A percentile compares a stretch with the other conserved stretches of the same genome.
phyloP scores from a whole-genome alignment of 2,113 vertebrate genomes.

The Orthonyx spaldingii region DNA sequence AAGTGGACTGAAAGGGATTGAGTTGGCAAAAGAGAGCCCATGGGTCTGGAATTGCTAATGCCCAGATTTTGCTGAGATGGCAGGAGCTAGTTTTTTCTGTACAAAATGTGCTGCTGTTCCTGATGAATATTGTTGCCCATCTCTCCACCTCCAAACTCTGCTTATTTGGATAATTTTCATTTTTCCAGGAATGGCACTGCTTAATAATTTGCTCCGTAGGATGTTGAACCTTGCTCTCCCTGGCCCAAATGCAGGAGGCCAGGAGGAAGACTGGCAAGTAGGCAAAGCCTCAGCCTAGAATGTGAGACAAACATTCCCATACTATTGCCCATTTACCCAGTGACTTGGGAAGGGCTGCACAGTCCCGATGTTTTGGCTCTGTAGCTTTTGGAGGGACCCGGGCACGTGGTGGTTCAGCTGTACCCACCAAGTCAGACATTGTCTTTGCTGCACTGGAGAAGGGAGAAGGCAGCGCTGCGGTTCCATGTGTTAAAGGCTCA shows the following conservation, averaged over 20 bases:
- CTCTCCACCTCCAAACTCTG: not conserved
- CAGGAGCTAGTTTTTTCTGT: not conserved
- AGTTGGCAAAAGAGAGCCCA: not conserved
- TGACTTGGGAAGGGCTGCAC: not conserved
- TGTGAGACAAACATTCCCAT: not conserved
- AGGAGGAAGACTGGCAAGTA: not conserved
- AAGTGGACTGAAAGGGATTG: not conserved
- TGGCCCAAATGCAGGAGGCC: not conserved
- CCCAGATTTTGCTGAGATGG: not conserved
- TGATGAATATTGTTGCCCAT: not conserved
- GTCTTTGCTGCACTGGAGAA: not conserved
- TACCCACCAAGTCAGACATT: fast-evolving
- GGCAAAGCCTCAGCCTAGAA: not conserved
- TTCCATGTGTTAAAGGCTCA: fast-evolving
- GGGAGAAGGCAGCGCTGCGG: not conserved
- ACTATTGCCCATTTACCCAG: not conserved
- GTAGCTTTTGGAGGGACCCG: not conserved
- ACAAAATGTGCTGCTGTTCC: not conserved
- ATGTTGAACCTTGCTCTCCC: not conserved
- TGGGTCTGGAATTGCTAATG: not conserved
- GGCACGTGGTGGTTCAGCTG: fast-evolving
- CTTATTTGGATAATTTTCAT: not conserved
- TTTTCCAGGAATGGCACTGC: not conserved
- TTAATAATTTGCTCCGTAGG: not conserved
- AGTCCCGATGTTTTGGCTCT: not conserved